Evolutionary conservation across 2,888 invertebrate genomes (phyloP), one percentile per base, ranked within the genome.

Genomic region (Phaedon cochleariae): DNA sequence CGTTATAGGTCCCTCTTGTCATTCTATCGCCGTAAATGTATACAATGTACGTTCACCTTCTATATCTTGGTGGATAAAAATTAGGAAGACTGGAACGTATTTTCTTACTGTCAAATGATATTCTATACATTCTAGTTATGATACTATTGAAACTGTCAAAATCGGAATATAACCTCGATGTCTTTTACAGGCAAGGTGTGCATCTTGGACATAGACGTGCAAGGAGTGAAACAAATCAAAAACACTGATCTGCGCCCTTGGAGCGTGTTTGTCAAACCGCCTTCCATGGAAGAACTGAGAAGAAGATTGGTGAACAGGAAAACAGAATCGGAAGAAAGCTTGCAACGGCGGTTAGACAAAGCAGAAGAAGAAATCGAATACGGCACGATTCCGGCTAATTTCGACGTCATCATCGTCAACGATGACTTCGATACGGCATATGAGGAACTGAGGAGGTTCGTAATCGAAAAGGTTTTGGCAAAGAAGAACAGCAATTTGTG

Each of bases 201-300:
- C 80, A 90, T 98, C 1, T 84, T 98, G 72, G 98, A 98, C 81
- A 95, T 98, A 73, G 98, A 98, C 77, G 90, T 95, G 59, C 94
- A 98, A 85, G 98, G 98, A 18, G 97, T 98, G 0, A 93, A 94
- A 75, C 93, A 90, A 82, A 90, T 98, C 10, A 74, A 72, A 59
- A 62, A 62, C 61, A 92, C 93, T 20, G 89, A 92, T 77, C 85
- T 98, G 9, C 88, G 95, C 81, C 94, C 97, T 0, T 85, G 93
- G 75, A 90, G 92, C 71, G 90, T 99, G 20, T 97, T 97, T 82
- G 88, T 99, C 34, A 93, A 93, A 85, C 97, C 98, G n/a, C 98
- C 97, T 3, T 92, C 91, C 5, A 81, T 96, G 68, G 87, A 89
- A 37, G 91, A 90, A 74, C 85, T 98, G 68, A 95, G 93, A 80